Percentiles rank a stretch among this genome's conserved stretches.
These are phyloP conservation scores for Synergus gifuensis DNA, from an alignment of 2,888 invertebrate species.

Conservation along the genomic window DNA sequence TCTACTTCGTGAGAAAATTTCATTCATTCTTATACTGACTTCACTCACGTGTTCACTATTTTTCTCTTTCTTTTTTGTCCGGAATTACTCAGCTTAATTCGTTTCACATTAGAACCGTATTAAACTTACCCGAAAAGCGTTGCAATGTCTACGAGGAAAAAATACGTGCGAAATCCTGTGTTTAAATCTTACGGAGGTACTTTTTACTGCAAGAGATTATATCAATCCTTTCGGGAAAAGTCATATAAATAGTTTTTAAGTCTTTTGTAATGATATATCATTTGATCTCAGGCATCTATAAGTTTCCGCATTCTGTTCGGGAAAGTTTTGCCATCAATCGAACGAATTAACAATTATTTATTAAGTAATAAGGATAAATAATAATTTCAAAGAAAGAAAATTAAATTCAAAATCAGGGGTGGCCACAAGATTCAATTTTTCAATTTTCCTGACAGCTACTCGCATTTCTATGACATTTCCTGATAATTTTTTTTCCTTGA, in stretches of 20 bases:
- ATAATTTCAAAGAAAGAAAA: too few species aligned
- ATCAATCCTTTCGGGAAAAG: not conserved
- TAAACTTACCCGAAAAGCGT: not conserved
- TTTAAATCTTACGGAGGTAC: too few species aligned
- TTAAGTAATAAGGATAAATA: too few species aligned
- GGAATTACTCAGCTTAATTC: not conserved
- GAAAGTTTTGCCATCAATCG: not conserved
- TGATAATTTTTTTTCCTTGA: too few species aligned
- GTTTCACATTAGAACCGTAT: not conserved
- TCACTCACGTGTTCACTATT: not conserved
- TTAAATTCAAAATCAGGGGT: too few species aligned
- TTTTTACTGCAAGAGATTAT: not conserved
- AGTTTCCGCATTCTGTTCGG: not conserved
- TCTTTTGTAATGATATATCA: not conserved
- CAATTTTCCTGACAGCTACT: too few species aligned
- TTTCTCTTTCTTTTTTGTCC: not conserved
- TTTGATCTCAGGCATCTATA: not conserved
- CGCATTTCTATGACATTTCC: too few species aligned
- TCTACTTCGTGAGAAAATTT: slow-evolving; percentile 9
- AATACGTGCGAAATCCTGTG: not conserved
- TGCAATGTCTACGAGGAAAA: not conserved
- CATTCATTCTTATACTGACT: not conserved
- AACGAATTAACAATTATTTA: too few species aligned
- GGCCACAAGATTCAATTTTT: too few species aligned
- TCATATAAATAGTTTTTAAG: not conserved